Conservation (phyloP, 2,888 invertebrate genomes). For the Aporophyla lueneburgensis region DNA sequence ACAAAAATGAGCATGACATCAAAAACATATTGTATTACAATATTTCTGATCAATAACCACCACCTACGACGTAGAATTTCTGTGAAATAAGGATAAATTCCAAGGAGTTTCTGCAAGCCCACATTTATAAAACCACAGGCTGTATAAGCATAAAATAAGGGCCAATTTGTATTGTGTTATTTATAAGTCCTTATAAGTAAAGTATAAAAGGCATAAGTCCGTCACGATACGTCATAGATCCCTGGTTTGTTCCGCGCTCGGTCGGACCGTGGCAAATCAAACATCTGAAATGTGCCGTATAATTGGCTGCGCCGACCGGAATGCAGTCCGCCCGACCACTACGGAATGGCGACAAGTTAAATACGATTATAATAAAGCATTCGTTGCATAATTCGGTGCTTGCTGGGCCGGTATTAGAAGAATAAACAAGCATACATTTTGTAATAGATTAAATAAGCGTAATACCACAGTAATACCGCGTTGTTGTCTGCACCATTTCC, state of each 20-base stretch:
- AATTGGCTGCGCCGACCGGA: slow-evolving; percentile 62
- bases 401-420: slow-evolving; percentile 5
- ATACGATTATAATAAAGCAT: slow-evolving; percentile 54
- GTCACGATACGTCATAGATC: slow-evolving; percentile 43
- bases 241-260: slow-evolving; percentile 54
- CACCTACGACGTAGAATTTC: slow-evolving; percentile 42
- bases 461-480: slow-evolving; percentile 6
- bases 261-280: slow-evolving; percentile 67
- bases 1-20: slow-evolving; percentile 26
- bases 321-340: slow-evolving; percentile 56
- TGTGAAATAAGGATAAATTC: slow-evolving; percentile 32
- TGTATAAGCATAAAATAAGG: slow-evolving; percentile 57
- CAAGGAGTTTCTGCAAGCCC: slow-evolving; percentile 22
- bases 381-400: slow-evolving; percentile 34
- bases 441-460: slow-evolving; percentile 25
- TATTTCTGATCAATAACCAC: slow-evolving; percentile 42
- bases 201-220: slow-evolving; percentile 57
- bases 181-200: slow-evolving; percentile 54
- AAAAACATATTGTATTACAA: slow-evolving; percentile 1
- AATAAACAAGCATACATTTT: background rate
- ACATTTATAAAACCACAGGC: slow-evolving; percentile 43
- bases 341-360: slow-evolving; percentile 48
- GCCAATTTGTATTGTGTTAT: slow-evolving; percentile 54
- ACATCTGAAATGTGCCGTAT: slow-evolving; percentile 67
- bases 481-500: background rate